A percentile compares a stretch with the other conserved stretches of the same genome.
These are phyloP conservation scores for Leptinotarsa haldemani DNA, from an alignment of 2,888 invertebrate species.

Conservation along the genomic window DNA sequence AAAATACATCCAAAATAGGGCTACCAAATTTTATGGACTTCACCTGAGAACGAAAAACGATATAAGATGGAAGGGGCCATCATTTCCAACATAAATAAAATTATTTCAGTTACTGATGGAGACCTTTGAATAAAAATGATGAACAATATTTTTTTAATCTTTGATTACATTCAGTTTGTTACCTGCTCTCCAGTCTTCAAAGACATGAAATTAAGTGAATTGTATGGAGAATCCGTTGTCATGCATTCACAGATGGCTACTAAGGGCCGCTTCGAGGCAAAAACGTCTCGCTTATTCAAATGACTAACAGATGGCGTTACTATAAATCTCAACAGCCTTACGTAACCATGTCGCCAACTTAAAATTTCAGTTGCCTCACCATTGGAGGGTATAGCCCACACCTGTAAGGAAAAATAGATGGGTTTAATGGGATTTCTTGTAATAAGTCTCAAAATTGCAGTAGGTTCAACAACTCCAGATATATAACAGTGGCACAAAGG, in stretches of 20 bases:
- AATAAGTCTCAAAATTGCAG: too few relatives aligned
- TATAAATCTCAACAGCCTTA: constrained; percentile 83
- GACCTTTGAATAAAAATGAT: too few relatives aligned
- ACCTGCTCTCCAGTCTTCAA: constrained; percentile 84
- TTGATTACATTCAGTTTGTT: constrained; percentile 29
- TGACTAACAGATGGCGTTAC: constrained; percentile 76
- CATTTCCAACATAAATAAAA: not conserved
- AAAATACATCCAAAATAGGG: constrained; percentile 86
- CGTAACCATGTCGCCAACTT: constrained; percentile 93
- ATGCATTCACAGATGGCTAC: constrained; percentile 91
- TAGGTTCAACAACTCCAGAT: too few relatives aligned
- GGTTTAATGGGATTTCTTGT: not conserved
- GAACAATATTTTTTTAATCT: too few relatives aligned
- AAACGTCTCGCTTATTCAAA: constrained; percentile 74
- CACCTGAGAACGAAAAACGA: constrained; percentile 67
- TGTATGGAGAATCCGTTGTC: constrained; percentile 81
- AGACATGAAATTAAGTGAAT: constrained; percentile 86
- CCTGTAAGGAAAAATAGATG: constrained; percentile 65
- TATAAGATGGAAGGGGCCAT: not conserved
- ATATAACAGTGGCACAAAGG: too few relatives aligned
- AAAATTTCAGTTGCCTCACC: constrained; percentile 96
- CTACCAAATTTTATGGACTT: constrained; percentile 94
- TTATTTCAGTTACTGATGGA: too few relatives aligned
- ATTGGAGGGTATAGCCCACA: constrained; percentile 87
- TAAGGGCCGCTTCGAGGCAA: constrained; percentile 84